Percentiles rank a stretch among this genome's conserved stretches.
Evolutionary conservation across 2,797 vertebrate species (phyloP).

Genomic region (Propithecus perrieri): DNA sequence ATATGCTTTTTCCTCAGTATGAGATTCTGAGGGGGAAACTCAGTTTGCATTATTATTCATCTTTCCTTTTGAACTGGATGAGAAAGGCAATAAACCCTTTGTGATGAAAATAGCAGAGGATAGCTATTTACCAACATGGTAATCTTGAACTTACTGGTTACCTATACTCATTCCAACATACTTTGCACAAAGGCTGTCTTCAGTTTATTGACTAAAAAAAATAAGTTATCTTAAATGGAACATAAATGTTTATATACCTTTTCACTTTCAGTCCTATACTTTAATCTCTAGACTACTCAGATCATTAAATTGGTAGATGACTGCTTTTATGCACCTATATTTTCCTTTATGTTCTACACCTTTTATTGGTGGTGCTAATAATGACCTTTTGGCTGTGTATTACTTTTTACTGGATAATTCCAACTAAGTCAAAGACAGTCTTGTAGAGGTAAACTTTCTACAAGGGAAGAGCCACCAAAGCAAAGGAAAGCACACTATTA

Average conservation of each 20-base stretch:
- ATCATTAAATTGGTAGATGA: neutral
- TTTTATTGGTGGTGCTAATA: neutral
- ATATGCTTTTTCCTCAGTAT: neutral
- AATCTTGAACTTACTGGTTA: neutral
- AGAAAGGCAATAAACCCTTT: constrained; percentile 52
- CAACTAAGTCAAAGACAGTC: neutral
- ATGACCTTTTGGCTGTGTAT: neutral
- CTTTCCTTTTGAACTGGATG: constrained; percentile 52
- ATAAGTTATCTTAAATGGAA: neutral
- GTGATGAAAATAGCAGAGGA: constrained; percentile 8
- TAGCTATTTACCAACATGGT: neutral
- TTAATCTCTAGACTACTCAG: neutral
- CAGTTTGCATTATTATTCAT: constrained; percentile 22
- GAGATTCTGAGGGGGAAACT: neutral
- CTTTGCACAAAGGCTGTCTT: neutral
- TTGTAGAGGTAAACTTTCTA: neutral
- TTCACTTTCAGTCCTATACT: neutral
- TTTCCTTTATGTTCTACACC: neutral
- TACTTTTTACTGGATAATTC: neutral
- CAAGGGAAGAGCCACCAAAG: neutral
- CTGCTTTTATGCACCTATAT: neutral
- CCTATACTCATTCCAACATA: neutral
- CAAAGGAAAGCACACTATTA: neutral
- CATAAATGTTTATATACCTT: neutral
- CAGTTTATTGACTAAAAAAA: neutral